Percentiles rank a stretch among this genome's conserved stretches.
Evolutionary conservation across 1,140 invertebrate species (phyloP).

Genomic region (Drepana arcuata): DNA sequence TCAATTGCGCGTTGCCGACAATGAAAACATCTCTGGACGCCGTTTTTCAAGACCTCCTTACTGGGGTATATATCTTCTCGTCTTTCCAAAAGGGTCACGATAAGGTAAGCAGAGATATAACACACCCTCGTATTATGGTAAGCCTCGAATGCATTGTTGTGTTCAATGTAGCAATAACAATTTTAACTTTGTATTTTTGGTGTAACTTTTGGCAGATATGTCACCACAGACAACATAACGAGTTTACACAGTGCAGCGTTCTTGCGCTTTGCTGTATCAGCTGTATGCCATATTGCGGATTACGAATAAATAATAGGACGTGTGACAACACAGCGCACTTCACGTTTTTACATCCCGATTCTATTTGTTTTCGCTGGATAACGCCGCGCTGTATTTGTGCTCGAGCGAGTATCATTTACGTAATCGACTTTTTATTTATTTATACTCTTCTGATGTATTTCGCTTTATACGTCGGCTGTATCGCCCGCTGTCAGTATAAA

Average conservation of each 20-base stretch:
- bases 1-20: too few species aligned
- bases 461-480: too few species aligned
- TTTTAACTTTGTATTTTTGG: conserved; percentile 5
- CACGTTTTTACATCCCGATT: conserved; percentile 15
- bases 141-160: too few species aligned
- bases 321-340: conserved; percentile 10
- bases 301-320: conserved; percentile 24
- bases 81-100: too few species aligned
- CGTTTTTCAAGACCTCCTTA: too few species aligned
- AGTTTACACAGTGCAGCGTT: conserved; percentile 12
- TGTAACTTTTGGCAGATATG: conserved; percentile 16
- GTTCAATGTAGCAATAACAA: not conserved
- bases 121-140: too few species aligned
- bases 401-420: conserved; percentile 15
- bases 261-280: conserved; percentile 15
- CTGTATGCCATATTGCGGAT: conserved; percentile 17
- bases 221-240: conserved; percentile 12
- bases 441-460: conserved; percentile 8
- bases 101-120: too few species aligned
- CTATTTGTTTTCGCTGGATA: conserved; percentile 10
- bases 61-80: too few species aligned
- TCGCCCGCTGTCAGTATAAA: not conserved
- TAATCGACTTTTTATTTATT: conserved; percentile 31
- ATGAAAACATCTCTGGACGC: too few species aligned
- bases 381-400: conserved; percentile 11